Conservation (phyloP, 30 jellyfish, hydroid and myxozoan species). For the Haliclystus octoradiatus region DNA sequence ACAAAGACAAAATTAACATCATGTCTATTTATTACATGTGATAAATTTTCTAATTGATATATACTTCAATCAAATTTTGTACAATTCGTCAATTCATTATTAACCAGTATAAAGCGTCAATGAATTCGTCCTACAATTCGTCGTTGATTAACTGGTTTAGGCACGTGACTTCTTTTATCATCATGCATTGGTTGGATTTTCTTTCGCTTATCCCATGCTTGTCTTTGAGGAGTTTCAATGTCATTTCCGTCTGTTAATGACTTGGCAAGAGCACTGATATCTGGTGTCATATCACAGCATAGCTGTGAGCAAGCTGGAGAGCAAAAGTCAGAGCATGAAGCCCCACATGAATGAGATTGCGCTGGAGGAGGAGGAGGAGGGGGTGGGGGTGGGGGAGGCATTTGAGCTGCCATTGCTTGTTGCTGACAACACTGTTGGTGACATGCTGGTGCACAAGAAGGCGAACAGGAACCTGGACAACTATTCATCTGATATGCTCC, state of each 20-base stretch:
- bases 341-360: constrained; percentile 33
- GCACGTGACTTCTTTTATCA: constrained; percentile 71
- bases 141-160: too few species aligned
- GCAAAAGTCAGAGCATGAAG: constrained; percentile 79
- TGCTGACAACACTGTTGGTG: constrained; percentile 6
- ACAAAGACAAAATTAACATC: too few species aligned
- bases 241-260: constrained; percentile 34
- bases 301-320: constrained; percentile 74
- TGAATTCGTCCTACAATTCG: too few species aligned
- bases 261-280: constrained; percentile 72
- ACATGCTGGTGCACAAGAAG: constrained; percentile 31
- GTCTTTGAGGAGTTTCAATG: constrained; percentile 23
- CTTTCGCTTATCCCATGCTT: constrained; percentile 69
- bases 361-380: constrained; percentile 49
- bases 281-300: constrained; percentile 89
- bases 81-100: too few species aligned
- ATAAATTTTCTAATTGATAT: too few species aligned
- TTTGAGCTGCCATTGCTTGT: too few species aligned
- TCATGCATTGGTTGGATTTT: constrained; percentile 58
- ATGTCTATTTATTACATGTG: too few species aligned
- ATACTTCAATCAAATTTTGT: too few species aligned
- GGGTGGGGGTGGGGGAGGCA: constrained; percentile 27
- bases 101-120: too few species aligned
- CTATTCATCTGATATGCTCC: background rate
- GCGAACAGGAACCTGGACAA: constrained; percentile 22